Evolutionary conservation across 2,888 invertebrate genomes (phyloP).

Genomic region (Baronia brevicornis): DNA sequence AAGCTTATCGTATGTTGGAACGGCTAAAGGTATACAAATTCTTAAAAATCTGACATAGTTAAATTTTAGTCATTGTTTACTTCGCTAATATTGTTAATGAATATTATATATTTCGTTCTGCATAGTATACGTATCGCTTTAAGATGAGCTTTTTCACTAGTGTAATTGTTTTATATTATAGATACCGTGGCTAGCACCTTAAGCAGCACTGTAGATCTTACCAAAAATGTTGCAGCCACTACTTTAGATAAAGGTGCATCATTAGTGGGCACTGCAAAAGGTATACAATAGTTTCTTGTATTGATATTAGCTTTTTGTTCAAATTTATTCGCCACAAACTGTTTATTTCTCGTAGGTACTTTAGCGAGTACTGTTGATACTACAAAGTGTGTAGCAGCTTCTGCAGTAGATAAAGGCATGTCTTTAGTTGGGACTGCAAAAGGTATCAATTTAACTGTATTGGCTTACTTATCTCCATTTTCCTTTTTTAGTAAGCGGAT

Average conservation of each 20-base stretch:
- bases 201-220: conserved; percentile 32
- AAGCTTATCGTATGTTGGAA: conserved; percentile 33
- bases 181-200: conserved; percentile 37
- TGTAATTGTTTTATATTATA: conserved; percentile 26
- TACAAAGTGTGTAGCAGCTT: conserved; percentile 42
- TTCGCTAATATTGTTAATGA: neutral
- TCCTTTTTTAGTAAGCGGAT: too few relatives aligned
- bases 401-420: conserved; percentile 38
- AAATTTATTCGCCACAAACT: too few relatives aligned
- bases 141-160: neutral
- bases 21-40: conserved; percentile 27
- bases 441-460: conserved; percentile 29
- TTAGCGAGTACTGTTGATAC: conserved; percentile 38
- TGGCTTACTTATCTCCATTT: too few relatives aligned
- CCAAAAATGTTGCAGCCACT: conserved; percentile 36
- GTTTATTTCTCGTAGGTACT: neutral
- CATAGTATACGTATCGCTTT: neutral
- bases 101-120: neutral
- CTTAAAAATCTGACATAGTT: too few relatives aligned
- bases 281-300: too few relatives aligned
- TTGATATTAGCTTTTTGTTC: neutral
- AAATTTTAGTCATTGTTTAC: neutral
- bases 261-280: conserved; percentile 33
- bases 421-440: conserved; percentile 36
- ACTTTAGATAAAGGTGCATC: conserved; percentile 37